Conservation (phyloP, 2,888 invertebrate genomes). For the Cosmia trapezina region DNA sequence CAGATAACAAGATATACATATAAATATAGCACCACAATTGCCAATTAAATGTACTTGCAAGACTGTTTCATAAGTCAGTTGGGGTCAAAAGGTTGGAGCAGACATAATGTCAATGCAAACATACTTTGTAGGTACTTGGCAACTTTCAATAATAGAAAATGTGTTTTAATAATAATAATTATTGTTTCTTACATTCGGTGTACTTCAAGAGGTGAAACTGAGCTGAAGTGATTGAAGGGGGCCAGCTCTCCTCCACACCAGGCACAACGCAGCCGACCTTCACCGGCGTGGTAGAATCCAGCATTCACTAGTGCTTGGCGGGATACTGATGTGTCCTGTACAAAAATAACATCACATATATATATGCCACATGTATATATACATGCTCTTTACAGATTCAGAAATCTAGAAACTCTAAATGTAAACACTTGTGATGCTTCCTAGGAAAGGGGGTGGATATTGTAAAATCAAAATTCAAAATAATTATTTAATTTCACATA, state of each 20-base stretch:
- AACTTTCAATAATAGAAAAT: neutral
- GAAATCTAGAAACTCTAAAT: neutral
- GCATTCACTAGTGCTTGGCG: conserved; percentile 94
- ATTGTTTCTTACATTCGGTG: conserved; percentile 89
- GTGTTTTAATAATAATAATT: neutral
- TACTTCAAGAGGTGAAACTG: conserved; percentile 92
- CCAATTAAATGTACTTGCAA: neutral
- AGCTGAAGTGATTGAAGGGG: conserved; percentile 91
- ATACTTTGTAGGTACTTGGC: neutral
- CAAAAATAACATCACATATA: conserved; percentile 6
- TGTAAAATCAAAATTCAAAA: no score
- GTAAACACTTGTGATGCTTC: conserved; percentile 6
- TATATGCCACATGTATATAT: no score
- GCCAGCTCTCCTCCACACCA: conserved; percentile 94
- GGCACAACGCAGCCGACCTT: conserved; percentile 93
- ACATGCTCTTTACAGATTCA: no score
- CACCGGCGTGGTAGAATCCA: conserved; percentile 95
- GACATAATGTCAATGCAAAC: neutral
- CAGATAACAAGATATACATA: neutral
- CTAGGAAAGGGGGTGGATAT: neutral
- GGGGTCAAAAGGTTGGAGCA: neutral
- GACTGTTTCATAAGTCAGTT: neutral
- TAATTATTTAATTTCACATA: no score
- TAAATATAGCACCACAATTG: conserved; percentile 16
- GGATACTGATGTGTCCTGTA: conserved; percentile 88